phyloP scores from a whole-genome alignment of 2,797 vertebrate genomes.

The Phalloptychus januarius region DNA sequence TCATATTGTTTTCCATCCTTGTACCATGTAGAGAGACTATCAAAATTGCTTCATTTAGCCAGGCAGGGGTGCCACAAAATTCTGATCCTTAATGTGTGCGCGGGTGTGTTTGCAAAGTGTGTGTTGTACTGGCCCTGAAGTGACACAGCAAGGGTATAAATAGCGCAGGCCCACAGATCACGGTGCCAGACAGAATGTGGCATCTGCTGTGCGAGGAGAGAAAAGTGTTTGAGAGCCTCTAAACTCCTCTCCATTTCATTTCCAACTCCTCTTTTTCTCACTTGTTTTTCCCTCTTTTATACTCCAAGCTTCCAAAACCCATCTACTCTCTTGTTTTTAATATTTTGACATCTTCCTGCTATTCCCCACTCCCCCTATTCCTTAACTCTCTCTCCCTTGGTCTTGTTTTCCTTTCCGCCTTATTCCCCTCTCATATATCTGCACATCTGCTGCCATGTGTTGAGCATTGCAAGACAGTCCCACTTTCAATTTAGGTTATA shows the following conservation, averaged over 20 bases:
- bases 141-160: conserved; percentile 80
- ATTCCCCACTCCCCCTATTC: conserved; percentile 20
- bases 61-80: conserved; percentile 47
- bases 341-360: conserved; percentile 26
- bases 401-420: conserved; percentile 16
- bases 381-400: conserved; percentile 17
- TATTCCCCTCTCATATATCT: conserved; percentile 21
- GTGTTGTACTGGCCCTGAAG: conserved; percentile 67
- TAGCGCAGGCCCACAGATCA: conserved; percentile 81
- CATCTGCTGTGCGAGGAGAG: conserved; percentile 80
- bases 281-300: conserved; percentile 40
- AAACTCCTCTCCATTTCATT: conserved; percentile 63
- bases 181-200: conserved; percentile 80
- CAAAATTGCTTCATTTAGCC: conserved; percentile 54
- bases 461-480: conserved; percentile 58
- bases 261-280: conserved; percentile 29
- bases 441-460: conserved; percentile 75
- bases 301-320: conserved; percentile 32
- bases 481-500: conserved; percentile 62
- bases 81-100: conserved; percentile 41
- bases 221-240: conserved; percentile 74
- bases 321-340: conserved; percentile 10
- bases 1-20: conserved; percentile 37
- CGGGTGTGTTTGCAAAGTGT: conserved; percentile 24
- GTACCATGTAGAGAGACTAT: conserved; percentile 29